Conservation (phyloP, 2,888 invertebrate species). For the Eupelmus urozonus region DNA sequence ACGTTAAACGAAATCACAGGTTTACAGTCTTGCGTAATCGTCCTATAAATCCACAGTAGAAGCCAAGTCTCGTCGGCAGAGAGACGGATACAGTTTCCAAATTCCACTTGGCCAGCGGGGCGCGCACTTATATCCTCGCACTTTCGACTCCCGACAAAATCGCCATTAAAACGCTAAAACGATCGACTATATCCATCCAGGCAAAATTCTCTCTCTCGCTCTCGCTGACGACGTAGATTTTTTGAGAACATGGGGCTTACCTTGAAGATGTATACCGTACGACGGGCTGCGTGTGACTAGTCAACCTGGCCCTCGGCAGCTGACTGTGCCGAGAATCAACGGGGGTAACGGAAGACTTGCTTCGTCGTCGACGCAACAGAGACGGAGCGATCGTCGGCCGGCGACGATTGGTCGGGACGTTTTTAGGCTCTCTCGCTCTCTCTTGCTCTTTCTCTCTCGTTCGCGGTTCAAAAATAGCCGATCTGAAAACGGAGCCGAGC, state of each 20-base stretch:
- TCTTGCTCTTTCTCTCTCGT: constrained; percentile 48
- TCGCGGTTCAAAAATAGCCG: constrained; percentile 42
- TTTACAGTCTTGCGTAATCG: neutral
- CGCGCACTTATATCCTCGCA: neutral
- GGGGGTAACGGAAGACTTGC: constrained; percentile 73
- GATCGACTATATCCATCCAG: too few relatives aligned
- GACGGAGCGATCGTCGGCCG: neutral
- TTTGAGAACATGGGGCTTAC: constrained; percentile 41
- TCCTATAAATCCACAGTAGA: constrained; percentile 16
- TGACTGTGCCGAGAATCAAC: constrained; percentile 80
- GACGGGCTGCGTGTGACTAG: constrained; percentile 76
- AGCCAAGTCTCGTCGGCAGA: too few relatives aligned
- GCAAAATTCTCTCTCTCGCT: neutral
- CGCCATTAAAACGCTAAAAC: too few relatives aligned
- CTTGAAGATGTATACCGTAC: constrained; percentile 57
- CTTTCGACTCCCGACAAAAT: neutral
- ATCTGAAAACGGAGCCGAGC: constrained; percentile 52
- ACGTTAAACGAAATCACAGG: neutral
- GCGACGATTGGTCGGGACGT: constrained; percentile 69
- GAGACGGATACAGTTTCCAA: too few relatives aligned
- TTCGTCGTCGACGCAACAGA: constrained; percentile 61
- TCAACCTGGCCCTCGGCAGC: constrained; percentile 79
- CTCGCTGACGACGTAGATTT: neutral
- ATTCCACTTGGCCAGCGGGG: neutral
- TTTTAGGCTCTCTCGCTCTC: constrained; percentile 68